Conservation (phyloP, 2,113 vertebrate genomes). For the Danio rerio region DNA sequence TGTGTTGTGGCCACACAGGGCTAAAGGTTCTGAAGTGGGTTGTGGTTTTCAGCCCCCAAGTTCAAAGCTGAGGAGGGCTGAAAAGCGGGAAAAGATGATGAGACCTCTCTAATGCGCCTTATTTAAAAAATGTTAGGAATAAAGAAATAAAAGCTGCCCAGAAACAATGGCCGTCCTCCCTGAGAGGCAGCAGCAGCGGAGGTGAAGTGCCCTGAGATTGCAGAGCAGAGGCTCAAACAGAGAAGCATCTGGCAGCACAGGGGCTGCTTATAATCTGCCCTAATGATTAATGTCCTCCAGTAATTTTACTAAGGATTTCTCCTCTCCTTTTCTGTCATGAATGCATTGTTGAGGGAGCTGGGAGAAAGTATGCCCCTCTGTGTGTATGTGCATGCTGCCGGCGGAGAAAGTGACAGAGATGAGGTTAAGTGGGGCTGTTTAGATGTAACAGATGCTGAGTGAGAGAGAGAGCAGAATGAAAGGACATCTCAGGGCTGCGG, state of each 20-base stretch:
- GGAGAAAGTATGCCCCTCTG: conserved; percentile 52
- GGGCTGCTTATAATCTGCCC: conserved; percentile 60
- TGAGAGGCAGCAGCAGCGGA: conserved; percentile 68
- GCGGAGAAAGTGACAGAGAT: conserved; percentile 79
- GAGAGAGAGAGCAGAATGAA: conserved; percentile 54
- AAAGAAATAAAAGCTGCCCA: conserved; percentile 75
- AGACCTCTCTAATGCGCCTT: conserved; percentile 74
- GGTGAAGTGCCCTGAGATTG: conserved; percentile 82
- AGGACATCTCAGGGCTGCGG: conserved; percentile 50
- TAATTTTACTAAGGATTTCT: conserved; percentile 53
- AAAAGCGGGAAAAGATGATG: conserved; percentile 77
- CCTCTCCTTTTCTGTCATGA: conserved; percentile 50
- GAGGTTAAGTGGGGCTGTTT: conserved; percentile 80
- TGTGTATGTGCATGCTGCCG: conserved; percentile 64
- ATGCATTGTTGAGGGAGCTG: conserved; percentile 46
- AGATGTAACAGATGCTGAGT: conserved; percentile 79
- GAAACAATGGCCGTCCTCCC: conserved; percentile 72
- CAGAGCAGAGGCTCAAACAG: conserved; percentile 76
- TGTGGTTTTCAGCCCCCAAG: conserved; percentile 67
- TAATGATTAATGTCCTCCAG: conserved; percentile 61
- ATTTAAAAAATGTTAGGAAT: conserved; percentile 72
- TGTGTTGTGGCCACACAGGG: conserved; percentile 46
- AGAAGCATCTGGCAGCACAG: conserved; percentile 73
- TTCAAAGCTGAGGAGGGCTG: conserved; percentile 76
- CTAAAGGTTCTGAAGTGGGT: conserved; percentile 66